phyloP scores from a whole-genome alignment of 2,113 vertebrate genomes.

The Syngnathus scovelli region DNA sequence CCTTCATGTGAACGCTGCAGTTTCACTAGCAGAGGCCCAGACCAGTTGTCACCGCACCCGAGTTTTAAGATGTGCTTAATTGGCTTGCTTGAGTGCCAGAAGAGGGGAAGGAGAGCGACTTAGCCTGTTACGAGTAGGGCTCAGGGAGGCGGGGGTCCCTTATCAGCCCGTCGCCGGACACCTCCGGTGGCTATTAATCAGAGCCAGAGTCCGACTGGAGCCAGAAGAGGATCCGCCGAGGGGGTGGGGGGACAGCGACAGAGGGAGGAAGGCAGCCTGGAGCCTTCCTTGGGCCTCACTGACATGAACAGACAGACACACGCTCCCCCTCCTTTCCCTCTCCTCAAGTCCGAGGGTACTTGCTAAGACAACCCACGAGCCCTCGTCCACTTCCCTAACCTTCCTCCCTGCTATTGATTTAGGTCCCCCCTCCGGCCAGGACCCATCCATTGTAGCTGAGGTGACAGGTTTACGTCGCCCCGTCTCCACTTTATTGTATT shows the following conservation, averaged over 20 bases:
- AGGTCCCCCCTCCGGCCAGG: conserved; percentile 69
- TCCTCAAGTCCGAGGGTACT: conserved; percentile 37
- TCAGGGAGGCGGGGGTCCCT: conserved; percentile 62
- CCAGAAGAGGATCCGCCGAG: conserved; percentile 71
- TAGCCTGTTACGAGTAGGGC: conserved; percentile 56
- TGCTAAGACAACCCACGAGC: conserved; percentile 26
- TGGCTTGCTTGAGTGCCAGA: conserved; percentile 57
- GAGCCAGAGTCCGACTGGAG: conserved; percentile 82
- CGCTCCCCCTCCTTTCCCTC: conserved; percentile 65
- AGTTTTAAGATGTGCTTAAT: conserved; percentile 67
- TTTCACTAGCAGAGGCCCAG: conserved; percentile 48
- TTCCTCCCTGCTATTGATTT: conserved; percentile 82
- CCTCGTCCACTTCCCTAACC: conserved; percentile 67
- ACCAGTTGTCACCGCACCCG: conserved; percentile 57
- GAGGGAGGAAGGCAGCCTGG: conserved; percentile 53
- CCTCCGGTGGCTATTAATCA: conserved; percentile 90
- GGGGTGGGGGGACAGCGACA: conserved; percentile 67
- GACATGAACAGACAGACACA: conserved; percentile 78
- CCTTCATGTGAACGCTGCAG: conserved; percentile 37
- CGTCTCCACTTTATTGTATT: conserved; percentile 81
- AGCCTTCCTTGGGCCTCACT: conserved; percentile 46
- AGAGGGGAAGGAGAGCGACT: conserved; percentile 42
- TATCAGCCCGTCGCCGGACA: conserved; percentile 85
- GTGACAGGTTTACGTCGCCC: conserved; percentile 84
- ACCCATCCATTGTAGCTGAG: conserved; percentile 75